A percentile compares a stretch with the other conserved stretches of the same genome.
These are phyloP conservation scores for Myioborus miniatus DNA, from an alignment of 2,797 vertebrate genomes.

Conservation along the genomic window DNA sequence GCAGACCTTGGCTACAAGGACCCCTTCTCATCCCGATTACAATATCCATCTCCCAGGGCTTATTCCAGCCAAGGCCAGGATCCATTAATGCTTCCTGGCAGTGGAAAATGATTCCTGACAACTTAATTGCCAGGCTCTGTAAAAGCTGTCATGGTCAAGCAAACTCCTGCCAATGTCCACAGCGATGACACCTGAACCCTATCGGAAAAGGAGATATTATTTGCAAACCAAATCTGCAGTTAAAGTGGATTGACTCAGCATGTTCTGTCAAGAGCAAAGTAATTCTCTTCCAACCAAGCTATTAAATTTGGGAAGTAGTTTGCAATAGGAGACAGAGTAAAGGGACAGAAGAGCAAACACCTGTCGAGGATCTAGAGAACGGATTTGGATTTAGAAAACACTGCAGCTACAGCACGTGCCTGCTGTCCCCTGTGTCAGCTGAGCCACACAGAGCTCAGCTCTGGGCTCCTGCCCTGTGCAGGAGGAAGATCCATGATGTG, in stretches of 20 bases:
- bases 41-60: not conserved
- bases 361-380: not conserved
- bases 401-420: fast-evolving
- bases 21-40: not conserved
- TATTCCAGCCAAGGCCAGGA: not conserved
- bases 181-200: slow-evolving; percentile 18
- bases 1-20: not conserved
- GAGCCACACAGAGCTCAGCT: not conserved
- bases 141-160: slow-evolving; percentile 40
- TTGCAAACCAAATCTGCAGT: slow-evolving; percentile 36
- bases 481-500: not conserved
- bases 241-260: slow-evolving; percentile 6
- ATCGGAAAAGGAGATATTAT: not conserved
- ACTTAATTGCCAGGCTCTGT: slow-evolving; percentile 17
- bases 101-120: slow-evolving; percentile 41
- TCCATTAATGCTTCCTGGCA: slow-evolving; percentile 28
- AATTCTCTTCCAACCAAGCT: not conserved
- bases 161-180: slow-evolving; percentile 40
- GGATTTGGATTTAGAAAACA: not conserved
- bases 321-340: not conserved
- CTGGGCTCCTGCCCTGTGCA: not conserved
- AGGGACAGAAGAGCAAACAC: not conserved
- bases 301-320: not conserved
- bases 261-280: slow-evolving; percentile 12
- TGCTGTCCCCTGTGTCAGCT: fast-evolving